phyloP scores from a whole-genome alignment of 2,888 invertebrate species.

The Ophion slaviceki region DNA sequence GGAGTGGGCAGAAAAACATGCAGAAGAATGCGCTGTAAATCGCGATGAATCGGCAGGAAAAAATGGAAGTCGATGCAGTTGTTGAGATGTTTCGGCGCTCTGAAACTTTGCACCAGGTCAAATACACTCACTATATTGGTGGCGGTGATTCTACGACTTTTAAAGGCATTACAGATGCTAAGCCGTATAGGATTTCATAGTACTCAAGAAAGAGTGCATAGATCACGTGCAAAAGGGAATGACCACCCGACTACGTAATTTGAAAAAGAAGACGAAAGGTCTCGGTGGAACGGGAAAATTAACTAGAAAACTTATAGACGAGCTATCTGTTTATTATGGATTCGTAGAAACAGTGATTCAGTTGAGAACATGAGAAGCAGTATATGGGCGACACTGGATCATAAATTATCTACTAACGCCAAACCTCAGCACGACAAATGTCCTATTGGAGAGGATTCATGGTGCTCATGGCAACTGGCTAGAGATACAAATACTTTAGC shows the following conservation, averaged over 20 bases:
- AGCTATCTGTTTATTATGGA: too few relatives aligned
- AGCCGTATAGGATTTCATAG: too few relatives aligned
- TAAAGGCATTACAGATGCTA: too few relatives aligned
- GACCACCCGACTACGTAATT: background rate
- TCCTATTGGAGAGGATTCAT: background rate
- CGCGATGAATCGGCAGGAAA: background rate
- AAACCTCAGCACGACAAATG: slow-evolving; percentile 14
- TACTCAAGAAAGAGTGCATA: slow-evolving; percentile 50
- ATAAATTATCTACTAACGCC: background rate
- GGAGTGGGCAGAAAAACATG: background rate
- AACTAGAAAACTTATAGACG: slow-evolving; percentile 1
- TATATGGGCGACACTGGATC: too few relatives aligned
- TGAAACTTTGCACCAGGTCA: too few relatives aligned
- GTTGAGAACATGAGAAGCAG: too few relatives aligned
- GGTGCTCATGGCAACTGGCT: background rate
- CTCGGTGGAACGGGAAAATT: slow-evolving; percentile 43
- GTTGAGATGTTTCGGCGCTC: slow-evolving; percentile 7
- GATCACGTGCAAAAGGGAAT: slow-evolving; percentile 64
- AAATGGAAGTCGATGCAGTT: background rate
- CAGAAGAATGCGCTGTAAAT: background rate
- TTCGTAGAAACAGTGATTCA: too few relatives aligned
- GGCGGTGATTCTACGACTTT: too few relatives aligned
- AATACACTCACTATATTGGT: too few relatives aligned
- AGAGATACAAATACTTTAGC: background rate
- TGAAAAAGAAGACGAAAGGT: slow-evolving; percentile 53